phyloP scores from a whole-genome alignment of 2,797 vertebrate genomes.

The Monodelphis domestica region DNA sequence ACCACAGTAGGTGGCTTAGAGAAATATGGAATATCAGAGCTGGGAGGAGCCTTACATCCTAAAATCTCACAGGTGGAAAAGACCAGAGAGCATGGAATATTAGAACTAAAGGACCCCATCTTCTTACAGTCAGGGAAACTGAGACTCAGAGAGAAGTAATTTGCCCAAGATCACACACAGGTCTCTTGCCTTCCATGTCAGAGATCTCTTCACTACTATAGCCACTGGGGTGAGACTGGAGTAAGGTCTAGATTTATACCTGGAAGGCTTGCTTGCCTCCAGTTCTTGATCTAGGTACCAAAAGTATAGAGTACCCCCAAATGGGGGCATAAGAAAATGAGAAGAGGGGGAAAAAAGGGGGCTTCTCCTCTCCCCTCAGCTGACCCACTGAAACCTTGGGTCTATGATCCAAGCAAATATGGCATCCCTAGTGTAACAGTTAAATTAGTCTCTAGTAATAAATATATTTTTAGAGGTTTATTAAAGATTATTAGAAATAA shows the following conservation, averaged over 20 bases:
- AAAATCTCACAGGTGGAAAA: not conserved
- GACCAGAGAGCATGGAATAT: not conserved
- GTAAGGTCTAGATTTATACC: not conserved
- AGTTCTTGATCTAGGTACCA: too few relatives aligned
- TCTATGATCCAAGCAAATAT: not conserved
- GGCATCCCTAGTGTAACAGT: too few relatives aligned
- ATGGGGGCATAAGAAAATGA: too few relatives aligned
- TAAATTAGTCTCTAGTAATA: too few relatives aligned
- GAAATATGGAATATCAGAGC: not conserved
- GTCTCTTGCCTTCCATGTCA: not conserved
- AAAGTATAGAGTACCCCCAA: too few relatives aligned
- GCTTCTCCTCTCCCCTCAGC: too few relatives aligned
- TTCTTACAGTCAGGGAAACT: slow-evolving; percentile 10
- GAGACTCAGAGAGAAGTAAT: slow-evolving; percentile 18
- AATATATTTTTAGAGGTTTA: too few relatives aligned
- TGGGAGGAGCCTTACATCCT: not conserved
- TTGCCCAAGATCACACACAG: slow-evolving; percentile 8
- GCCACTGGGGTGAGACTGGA: not conserved
- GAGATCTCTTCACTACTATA: not conserved
- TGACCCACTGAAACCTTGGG: not conserved
- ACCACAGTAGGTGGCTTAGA: not conserved
- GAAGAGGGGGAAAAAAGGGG: too few relatives aligned
- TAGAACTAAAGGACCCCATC: too few relatives aligned
- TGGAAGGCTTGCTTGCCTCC: not conserved
- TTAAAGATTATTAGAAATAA: too few relatives aligned